Conservation (phyloP, 2,888 invertebrate species). For the Pseudococcus viburni region DNA sequence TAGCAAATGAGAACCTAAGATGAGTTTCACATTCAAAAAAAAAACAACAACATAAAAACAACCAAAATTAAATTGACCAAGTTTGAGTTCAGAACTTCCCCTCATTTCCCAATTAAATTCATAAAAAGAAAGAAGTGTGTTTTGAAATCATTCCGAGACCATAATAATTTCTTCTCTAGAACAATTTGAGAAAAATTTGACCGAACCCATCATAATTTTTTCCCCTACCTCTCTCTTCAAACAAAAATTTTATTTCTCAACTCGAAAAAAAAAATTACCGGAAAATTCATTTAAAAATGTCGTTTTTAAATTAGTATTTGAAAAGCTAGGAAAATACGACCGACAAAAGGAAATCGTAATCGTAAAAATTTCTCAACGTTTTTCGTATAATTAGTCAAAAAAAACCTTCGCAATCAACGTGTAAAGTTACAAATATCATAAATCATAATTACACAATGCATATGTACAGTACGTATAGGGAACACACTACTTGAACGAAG, state of each 20-base stretch:
- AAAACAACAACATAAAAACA: too few species aligned
- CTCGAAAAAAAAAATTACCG: neutral
- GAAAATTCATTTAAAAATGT: neutral
- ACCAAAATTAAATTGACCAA: too few species aligned
- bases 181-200: neutral
- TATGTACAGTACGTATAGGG: neutral
- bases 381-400: conserved; percentile 10
- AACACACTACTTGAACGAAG: neutral
- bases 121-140: too few species aligned
- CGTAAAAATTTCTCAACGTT: conserved; percentile 19
- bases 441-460: conserved; percentile 9
- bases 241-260: neutral
- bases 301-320: neutral
- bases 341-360: conserved; percentile 35
- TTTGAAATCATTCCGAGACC: too few species aligned
- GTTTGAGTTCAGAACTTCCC: too few species aligned
- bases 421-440: conserved; percentile 16
- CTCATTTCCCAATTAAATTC: too few species aligned
- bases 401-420: conserved; percentile 23
- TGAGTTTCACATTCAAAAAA: too few species aligned
- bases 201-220: neutral
- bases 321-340: neutral
- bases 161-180: neutral
- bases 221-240: neutral
- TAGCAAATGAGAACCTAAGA: too few species aligned